phyloP scores from a whole-genome alignment of 2,113 vertebrate species.

The Rana temporaria region DNA sequence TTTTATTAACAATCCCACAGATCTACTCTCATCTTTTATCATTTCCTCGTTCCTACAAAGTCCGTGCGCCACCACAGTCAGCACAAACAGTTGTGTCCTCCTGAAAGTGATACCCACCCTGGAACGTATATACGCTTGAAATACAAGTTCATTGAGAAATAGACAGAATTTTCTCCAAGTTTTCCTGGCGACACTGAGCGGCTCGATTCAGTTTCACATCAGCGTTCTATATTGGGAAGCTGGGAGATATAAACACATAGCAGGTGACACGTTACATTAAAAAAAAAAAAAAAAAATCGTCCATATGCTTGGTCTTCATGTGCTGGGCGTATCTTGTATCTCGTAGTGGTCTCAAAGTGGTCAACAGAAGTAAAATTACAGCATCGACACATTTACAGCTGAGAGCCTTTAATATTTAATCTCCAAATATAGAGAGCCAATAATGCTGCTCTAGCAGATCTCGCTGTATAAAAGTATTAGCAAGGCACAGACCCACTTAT shows the following conservation, averaged over 20 bases:
- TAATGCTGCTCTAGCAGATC: neutral
- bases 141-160: slow-evolving; percentile 7
- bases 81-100: too few relatives aligned
- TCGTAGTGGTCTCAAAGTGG: too few relatives aligned
- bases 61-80: too few relatives aligned
- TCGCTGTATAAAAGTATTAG: slow-evolving; percentile 6
- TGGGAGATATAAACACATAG: slow-evolving; percentile 16
- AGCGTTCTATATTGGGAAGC: slow-evolving; percentile 40
- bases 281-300: neutral
- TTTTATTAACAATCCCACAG: too few relatives aligned
- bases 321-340: slow-evolving; percentile 8
- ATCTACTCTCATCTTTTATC: too few relatives aligned
- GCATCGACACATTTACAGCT: slow-evolving; percentile 33
- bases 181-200: neutral
- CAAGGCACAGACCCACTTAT: neutral
- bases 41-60: too few relatives aligned
- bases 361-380: slow-evolving; percentile 19
- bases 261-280: slow-evolving; percentile 7
- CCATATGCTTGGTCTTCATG: slow-evolving; percentile 7
- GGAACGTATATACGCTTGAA: too few relatives aligned
- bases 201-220: neutral
- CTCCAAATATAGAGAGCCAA: slow-evolving; percentile 45
- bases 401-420: slow-evolving; percentile 33
- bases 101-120: too few relatives aligned
- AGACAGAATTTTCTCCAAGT: neutral